Conservation (phyloP, 1,140 invertebrate species). For the Diorhabda carinulata region DNA sequence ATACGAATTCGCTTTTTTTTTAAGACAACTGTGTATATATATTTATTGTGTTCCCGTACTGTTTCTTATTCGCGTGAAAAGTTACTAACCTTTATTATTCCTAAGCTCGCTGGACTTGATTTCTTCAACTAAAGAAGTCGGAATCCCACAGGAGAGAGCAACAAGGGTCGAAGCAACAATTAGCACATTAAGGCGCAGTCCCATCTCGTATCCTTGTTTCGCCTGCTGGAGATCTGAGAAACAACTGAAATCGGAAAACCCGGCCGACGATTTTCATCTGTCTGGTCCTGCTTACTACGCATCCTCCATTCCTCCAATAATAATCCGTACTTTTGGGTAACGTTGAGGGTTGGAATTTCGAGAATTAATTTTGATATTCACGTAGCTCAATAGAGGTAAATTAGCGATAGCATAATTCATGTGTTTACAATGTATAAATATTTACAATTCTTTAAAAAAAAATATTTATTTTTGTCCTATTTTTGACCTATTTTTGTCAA, state of each 20-base stretch:
- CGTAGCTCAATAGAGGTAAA: no score
- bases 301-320: conserved; percentile 12
- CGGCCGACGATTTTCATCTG: conserved; percentile 29
- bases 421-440: no score
- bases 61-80: no score
- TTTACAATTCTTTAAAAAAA: no score
- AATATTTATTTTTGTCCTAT: no score
- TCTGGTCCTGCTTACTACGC: conserved; percentile 26
- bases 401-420: no score
- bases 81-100: conserved; percentile 37
- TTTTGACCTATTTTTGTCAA: no score
- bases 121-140: conserved; percentile 38
- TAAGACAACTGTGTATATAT: no score
- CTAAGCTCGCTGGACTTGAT: conserved; percentile 38
- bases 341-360: not conserved
- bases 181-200: conserved; percentile 18
- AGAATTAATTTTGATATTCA: no score
- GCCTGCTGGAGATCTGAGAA: conserved; percentile 23
- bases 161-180: conserved; percentile 20
- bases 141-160: conserved; percentile 27
- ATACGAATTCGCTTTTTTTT: not conserved
- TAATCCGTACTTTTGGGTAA: not conserved
- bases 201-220: conserved; percentile 20
- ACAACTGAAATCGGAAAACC: conserved; percentile 33
- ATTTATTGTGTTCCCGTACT: no score